phyloP scores from a whole-genome alignment of 2,113 vertebrate genomes.

The Ceratotherium simum region DNA sequence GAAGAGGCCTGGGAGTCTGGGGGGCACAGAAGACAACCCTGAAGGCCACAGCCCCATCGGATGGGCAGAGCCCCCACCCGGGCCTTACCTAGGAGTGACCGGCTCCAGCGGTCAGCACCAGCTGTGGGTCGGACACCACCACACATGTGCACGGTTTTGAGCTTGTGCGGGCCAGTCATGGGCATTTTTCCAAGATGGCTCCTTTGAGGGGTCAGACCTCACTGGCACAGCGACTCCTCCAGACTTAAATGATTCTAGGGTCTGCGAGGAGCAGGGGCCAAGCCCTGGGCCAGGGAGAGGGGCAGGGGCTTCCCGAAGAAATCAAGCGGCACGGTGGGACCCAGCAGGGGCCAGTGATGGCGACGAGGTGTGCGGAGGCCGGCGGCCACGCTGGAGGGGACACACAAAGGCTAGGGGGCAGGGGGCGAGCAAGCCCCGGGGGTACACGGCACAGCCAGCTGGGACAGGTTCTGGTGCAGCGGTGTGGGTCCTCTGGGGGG shows the following conservation, averaged over 20 bases:
- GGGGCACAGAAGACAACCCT: background rate
- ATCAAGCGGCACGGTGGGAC: background rate
- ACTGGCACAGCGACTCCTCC: fast-evolving
- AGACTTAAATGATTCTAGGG: background rate
- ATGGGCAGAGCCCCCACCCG: background rate
- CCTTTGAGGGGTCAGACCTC: background rate
- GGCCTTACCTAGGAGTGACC: background rate
- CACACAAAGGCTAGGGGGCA: fast-evolving
- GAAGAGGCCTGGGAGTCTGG: background rate
- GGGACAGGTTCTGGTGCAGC: background rate
- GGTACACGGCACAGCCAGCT: too few relatives aligned
- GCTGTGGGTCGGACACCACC: fast-evolving
- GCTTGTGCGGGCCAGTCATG: fast-evolving
- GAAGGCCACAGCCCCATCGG: background rate
- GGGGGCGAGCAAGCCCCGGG: background rate
- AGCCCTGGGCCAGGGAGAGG: background rate
- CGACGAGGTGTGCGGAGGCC: fast-evolving
- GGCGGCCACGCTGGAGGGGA: background rate
- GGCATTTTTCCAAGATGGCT: background rate
- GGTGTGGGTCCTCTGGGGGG: background rate
- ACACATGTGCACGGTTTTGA: background rate
- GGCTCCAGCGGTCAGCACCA: background rate
- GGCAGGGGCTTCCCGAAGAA: background rate
- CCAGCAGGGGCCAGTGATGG: background rate
- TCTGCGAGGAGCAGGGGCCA: background rate